phyloP scores from a whole-genome alignment of 2,113 vertebrate species.

The Brachyistius frenatus region DNA sequence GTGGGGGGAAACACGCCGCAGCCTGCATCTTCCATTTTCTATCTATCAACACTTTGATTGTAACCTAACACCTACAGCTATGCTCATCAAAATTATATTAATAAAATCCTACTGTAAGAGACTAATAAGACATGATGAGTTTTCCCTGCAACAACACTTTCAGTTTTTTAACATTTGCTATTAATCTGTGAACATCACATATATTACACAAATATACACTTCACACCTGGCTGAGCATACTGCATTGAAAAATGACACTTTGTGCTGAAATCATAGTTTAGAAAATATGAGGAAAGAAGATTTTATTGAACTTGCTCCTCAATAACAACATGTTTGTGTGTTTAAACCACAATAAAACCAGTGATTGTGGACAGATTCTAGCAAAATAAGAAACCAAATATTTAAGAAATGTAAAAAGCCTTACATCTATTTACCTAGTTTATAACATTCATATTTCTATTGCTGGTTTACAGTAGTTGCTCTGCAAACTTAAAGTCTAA shows the following conservation, averaged over 20 bases:
- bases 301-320: constrained; percentile 90
- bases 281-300: constrained; percentile 92
- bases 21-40: constrained; percentile 11
- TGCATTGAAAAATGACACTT: constrained; percentile 64
- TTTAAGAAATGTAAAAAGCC: constrained; percentile 84
- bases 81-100: constrained; percentile 25
- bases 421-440: constrained; percentile 86
- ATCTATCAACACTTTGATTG: constrained; percentile 31
- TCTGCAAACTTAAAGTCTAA: constrained; percentile 88
- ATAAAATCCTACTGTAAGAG: constrained; percentile 6
- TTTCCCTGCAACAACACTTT: constrained; percentile 7
- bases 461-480: constrained; percentile 93
- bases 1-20: constrained; percentile 29
- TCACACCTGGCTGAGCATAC: neutral
- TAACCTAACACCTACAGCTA: constrained; percentile 26
- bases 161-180: constrained; percentile 1
- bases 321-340: constrained; percentile 86
- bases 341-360: constrained; percentile 90
- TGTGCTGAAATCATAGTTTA: constrained; percentile 77
- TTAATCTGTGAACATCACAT: neutral
- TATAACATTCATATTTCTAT: constrained; percentile 91
- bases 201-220: neutral
- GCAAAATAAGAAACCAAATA: constrained; percentile 91
- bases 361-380: constrained; percentile 89
- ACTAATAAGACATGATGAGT: constrained; percentile 19